Evolutionary conservation across 1,140 invertebrate genomes (phyloP), one percentile per base, ranked within the genome.

Genomic region (Drosophila takahashii): DNA sequence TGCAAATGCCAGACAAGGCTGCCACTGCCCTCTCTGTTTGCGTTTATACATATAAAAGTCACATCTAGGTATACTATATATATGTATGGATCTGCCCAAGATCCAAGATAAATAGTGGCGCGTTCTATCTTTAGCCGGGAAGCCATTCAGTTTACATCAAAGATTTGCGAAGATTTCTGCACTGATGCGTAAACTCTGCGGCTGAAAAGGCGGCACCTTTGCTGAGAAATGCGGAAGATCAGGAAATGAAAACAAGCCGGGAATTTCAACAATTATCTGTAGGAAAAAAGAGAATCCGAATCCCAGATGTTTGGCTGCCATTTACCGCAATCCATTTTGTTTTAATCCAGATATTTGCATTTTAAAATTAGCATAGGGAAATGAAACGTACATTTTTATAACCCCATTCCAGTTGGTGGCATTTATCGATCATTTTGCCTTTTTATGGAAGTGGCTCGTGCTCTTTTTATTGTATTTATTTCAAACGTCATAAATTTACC

Each of bases 91-190:
- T 67, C 45, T 65, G 45, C 59, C 60, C 60, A 37, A 50, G 58
- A 45, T 47, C 34, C 61, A 39, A 48, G 44, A 41, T 66, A 64
- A 66, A 66, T 66, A 64, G 16, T 66, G 62, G 64, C 59, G 45
- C 60, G 64, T 67, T 67, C 64, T 67, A 67, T 67, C 64, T 67
- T 45, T 50, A 52, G 51, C 27, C 47, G 59, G 57, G 70, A 50
- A 64, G 81, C 78, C 81, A 74, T 73, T 77, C 75, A 77, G 83
- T 77, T 66, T 62, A 77, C 77, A 83, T 87, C 72, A 84, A 89
- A 87, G 79, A 86, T 83, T 86, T 87, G 89, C 72, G 80, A 89
- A 87, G 79, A 86, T 83, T 86, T 87, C 84, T 83, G 71, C 79
- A 66, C 74, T 83, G 81, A 65, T 60, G 57, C 69, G 53, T 86